These are phyloP conservation scores for Exaiptasia diaphana DNA, from an alignment of 64 coral and sea anemone species.

Conservation along the genomic window DNA sequence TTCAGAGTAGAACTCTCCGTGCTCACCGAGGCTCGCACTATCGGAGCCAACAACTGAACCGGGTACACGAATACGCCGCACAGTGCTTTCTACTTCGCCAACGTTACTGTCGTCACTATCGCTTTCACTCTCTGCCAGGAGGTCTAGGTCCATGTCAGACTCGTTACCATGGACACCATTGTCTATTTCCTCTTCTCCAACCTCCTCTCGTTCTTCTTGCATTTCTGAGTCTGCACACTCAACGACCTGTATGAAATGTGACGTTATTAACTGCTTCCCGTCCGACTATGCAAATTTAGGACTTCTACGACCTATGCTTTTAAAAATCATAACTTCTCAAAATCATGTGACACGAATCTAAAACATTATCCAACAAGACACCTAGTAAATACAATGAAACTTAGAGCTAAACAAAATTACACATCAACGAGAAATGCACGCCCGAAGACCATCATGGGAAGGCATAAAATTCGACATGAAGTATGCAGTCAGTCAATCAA, in stretches of 20 bases:
- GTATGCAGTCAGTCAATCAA: too few species aligned
- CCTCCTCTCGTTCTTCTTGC: constrained; percentile 75
- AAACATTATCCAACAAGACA: too few species aligned
- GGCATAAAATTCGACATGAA: too few species aligned
- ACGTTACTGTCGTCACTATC: constrained; percentile 77
- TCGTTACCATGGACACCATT: constrained; percentile 88
- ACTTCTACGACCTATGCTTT: too few species aligned
- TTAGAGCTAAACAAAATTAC: too few species aligned
- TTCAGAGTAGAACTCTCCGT: constrained; percentile 84
- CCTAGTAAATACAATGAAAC: too few species aligned
- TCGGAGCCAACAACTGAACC: constrained; percentile 84
- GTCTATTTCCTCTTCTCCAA: constrained; percentile 80
- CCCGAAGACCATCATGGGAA: too few species aligned
- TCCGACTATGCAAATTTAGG: too few species aligned
- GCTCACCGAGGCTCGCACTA: constrained; percentile 71
- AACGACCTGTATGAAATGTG: constrained; percentile 57
- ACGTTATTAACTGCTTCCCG: too few species aligned
- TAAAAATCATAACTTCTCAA: too few species aligned
- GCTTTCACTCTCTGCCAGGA: constrained; percentile 91
- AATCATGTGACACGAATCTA: too few species aligned
- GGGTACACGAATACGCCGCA: constrained; percentile 62
- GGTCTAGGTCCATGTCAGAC: constrained; percentile 96
- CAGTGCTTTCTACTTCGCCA: constrained; percentile 48
- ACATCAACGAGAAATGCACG: too few species aligned
- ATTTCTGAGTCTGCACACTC: constrained; percentile 67